Percentiles rank a stretch among this genome's conserved stretches.
phyloP scores from a whole-genome alignment of 53 echinoderm and acorn worm genomes.

The Paelopatides confundens region DNA sequence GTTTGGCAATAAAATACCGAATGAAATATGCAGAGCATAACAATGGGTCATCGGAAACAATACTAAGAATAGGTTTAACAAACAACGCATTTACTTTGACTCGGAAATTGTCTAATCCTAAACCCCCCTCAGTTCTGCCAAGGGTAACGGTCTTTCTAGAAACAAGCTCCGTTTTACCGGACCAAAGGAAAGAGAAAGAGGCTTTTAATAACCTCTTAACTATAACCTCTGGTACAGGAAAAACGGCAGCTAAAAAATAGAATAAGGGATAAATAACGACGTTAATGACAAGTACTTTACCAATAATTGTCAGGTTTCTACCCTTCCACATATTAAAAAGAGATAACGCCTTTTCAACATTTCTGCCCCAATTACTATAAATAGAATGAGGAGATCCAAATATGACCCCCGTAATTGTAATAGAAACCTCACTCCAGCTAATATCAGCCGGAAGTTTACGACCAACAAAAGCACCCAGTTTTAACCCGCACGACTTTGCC shows the following conservation, averaged over 20 bases:
- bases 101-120: constrained; percentile 18
- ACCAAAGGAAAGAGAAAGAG: constrained; percentile 42
- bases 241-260: constrained; percentile 42
- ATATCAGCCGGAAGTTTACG: constrained; percentile 26
- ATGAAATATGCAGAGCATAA: constrained; percentile 5
- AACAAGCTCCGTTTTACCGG: constrained; percentile 24
- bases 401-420: constrained; percentile 52
- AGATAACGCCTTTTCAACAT: neutral
- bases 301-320: constrained; percentile 17
- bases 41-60: neutral
- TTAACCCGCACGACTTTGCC: constrained; percentile 28
- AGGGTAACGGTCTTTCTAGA: constrained; percentile 7
- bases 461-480: neutral
- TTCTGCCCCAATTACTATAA: neutral
- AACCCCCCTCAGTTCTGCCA: neutral
- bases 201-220: neutral
- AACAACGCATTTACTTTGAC: constrained; percentile 28
- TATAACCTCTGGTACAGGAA: neutral
- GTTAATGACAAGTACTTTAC: constrained; percentile 39
- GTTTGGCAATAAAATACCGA: constrained; percentile 14
- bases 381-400: constrained; percentile 14
- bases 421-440: constrained; percentile 9
- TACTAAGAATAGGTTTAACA: neutral
- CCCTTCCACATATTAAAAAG: constrained; percentile 23
- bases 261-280: constrained; percentile 28